A percentile compares a stretch with the other conserved stretches of the same genome.
Conservation (phyloP, 2,113 vertebrate genomes). For the Procavia capensis region DNA sequence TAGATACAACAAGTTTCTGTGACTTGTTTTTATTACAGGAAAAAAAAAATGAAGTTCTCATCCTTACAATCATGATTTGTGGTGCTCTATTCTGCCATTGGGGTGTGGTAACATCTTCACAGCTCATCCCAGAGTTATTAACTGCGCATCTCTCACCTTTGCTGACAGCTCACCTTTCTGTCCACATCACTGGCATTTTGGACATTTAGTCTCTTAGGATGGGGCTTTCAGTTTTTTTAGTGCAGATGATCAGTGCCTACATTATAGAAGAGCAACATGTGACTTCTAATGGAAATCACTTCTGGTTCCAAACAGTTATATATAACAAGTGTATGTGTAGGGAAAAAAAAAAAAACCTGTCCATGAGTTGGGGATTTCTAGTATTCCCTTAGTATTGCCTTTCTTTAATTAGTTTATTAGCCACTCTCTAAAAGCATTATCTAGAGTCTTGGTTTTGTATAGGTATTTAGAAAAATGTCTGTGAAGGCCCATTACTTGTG, state of each 20-base stretch:
- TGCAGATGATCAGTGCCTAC: neutral
- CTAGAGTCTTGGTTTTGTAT: neutral
- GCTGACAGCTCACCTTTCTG: neutral
- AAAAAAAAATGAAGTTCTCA: neutral
- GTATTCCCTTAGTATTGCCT: neutral
- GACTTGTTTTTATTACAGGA: neutral
- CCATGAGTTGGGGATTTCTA: conserved; percentile 19
- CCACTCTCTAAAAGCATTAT: neutral
- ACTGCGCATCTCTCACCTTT: neutral
- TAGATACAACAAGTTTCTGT: conserved; percentile 36
- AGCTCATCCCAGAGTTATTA: conserved; percentile 4
- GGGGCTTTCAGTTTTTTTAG: neutral
- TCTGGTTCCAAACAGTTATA: neutral
- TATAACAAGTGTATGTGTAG: conserved; percentile 8
- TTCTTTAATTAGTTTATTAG: conserved; percentile 22
- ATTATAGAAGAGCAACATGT: neutral
- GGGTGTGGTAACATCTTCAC: neutral
- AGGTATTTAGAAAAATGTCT: conserved; percentile 45
- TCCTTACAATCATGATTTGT: neutral
- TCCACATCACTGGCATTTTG: neutral
- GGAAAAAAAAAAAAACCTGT: conserved; percentile 43
- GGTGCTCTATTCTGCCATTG: neutral
- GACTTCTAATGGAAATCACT: conserved; percentile 10
- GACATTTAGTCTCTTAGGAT: neutral
- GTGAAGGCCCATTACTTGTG: neutral